phyloP scores from a whole-genome alignment of 1,140 invertebrate species.

The Heliconius hermathena region DNA sequence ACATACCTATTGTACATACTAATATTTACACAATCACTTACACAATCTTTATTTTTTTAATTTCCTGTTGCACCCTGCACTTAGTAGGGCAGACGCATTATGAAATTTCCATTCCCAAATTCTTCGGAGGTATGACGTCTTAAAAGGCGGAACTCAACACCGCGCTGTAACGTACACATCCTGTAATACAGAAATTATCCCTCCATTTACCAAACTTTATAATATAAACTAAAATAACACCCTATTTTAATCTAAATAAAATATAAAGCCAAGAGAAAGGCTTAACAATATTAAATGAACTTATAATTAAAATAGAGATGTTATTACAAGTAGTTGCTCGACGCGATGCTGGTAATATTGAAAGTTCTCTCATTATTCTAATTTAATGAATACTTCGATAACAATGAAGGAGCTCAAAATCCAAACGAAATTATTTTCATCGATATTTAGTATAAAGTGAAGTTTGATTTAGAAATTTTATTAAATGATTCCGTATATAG shows the following conservation, averaged over 20 bases:
- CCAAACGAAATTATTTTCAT: not conserved
- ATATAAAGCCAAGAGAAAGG: not conserved
- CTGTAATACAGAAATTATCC: too few species aligned
- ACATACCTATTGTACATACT: too few species aligned
- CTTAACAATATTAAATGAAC: not conserved
- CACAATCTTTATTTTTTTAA: too few species aligned
- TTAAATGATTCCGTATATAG: not conserved
- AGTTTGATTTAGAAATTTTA: not conserved
- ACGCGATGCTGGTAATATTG: not conserved
- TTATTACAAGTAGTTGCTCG: not conserved
- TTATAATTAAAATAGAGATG: not conserved
- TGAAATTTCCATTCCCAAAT: too few species aligned
- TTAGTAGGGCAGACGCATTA: too few species aligned
- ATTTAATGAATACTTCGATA: constrained; percentile 4
- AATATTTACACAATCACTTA: too few species aligned
- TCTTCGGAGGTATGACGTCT: too few species aligned
- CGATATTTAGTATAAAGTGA: not conserved
- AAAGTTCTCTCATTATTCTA: not conserved
- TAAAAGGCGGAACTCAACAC: too few species aligned
- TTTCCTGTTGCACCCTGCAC: too few species aligned
- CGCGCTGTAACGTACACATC: too few species aligned
- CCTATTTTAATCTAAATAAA: not conserved
- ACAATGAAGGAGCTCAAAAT: not conserved
- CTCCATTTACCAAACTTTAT: not conserved
- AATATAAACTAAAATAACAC: not conserved